Base-by-base conservation (phyloP, 2,888 invertebrate genomes). In the Arge pagana region DNA sequence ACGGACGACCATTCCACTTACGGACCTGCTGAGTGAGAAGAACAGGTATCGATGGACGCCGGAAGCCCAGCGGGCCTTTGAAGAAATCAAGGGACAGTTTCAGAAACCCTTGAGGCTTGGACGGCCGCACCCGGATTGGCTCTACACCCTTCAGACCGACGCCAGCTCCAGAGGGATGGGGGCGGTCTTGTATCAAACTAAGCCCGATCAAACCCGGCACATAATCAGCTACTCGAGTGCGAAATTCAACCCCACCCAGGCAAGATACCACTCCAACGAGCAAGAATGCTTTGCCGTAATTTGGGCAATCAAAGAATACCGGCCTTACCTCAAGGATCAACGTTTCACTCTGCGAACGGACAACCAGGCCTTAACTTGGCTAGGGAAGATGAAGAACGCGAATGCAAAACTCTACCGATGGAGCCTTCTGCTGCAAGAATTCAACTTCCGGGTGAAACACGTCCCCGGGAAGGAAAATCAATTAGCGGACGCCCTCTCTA, bases 111-210 rank as follows among this genome's bases (percentile, higher is more conserved):
- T 61, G 18, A 5, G 36, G 6, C 52, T 66, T 0, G 43, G 57
- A 36, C 53, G 62, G 1, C 64, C 63, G 1, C 52, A 59, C 19
- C 37, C 52, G 6, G 23, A 28, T 4, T 28, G 37, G 8, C 57
- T 56, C 1, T 65, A 56, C 50, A 28, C 52, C 3, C 48, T 65
- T 2, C 62, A 65, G 18, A 61, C 63, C 0, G 61, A 62, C 52
- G 62, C 63, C 26, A 60, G 61, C 24, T 42, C 30, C 1, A 5
- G 21, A 10, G 65, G 63, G 0, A 56, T 61, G 11, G 60, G 59
- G 1, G 64, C 63, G 3, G 67, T 66, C 4, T 51, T 66, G 0
- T 63, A 57, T 24, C 65, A 64, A 18, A 53, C 50, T 13, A 30
- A 11, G 6, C 45, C 49, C 11, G 39, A 28, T 4, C 30, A 48